Conservation (phyloP, 1,140 invertebrate species). For the Chelonus insularis region DNA sequence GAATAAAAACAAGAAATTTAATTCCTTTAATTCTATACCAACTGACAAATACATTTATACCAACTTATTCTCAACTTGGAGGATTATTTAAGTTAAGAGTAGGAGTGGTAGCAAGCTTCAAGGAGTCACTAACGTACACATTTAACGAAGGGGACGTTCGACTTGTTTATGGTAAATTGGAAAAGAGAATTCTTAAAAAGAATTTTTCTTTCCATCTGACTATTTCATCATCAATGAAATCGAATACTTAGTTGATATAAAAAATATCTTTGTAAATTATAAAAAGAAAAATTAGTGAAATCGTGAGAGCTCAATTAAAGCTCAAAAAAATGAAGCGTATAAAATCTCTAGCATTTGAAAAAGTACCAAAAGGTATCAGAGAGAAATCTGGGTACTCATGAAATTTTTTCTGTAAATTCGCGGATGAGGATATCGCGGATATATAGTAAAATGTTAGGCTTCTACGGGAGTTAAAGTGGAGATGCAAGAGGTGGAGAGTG, state of each 20-base stretch:
- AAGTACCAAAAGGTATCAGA: not conserved
- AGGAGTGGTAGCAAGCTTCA: constrained; percentile 28
- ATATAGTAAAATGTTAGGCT: constrained; percentile 21
- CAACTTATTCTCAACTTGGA: too few species aligned
- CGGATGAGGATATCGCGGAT: constrained; percentile 49
- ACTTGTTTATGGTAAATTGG: constrained; percentile 62
- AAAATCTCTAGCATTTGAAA: not conserved
- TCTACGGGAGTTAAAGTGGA: constrained; percentile 3
- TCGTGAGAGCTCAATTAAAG: not conserved
- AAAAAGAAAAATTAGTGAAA: too few species aligned
- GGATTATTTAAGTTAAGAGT: not conserved
- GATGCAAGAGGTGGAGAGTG: constrained; percentile 46
- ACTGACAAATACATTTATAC: constrained; percentile 15
- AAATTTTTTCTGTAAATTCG: constrained; percentile 37
- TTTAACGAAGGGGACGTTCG: constrained; percentile 53
- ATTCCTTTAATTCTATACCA: constrained; percentile 50
- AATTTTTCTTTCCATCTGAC: not conserved
- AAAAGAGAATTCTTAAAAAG: constrained; percentile 56
- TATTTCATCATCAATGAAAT: too few species aligned
- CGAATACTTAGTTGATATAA: too few species aligned
- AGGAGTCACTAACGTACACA: constrained; percentile 45
- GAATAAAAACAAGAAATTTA: constrained; percentile 25
- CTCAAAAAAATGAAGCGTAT: not conserved
- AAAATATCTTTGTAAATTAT: too few species aligned
- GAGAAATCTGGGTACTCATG: not conserved